Evolutionary conservation across 2,797 vertebrate genomes (phyloP).

Genomic region (Alectoris magna): DNA sequence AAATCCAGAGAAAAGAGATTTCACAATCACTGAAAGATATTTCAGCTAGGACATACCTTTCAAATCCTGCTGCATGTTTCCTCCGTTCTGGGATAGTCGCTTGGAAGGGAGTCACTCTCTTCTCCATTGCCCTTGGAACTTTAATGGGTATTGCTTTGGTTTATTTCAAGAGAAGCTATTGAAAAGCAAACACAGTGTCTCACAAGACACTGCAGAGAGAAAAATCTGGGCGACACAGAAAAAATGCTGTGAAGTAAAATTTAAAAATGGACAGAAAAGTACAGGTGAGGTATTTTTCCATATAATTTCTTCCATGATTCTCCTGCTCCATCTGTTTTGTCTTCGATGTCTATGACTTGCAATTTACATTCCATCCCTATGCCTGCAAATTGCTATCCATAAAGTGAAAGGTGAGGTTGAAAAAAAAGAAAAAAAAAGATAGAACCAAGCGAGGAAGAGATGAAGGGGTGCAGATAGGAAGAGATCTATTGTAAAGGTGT

Average conservation of each 20-base stretch:
- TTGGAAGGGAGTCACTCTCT: constrained; percentile 70
- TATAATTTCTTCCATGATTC: constrained; percentile 62
- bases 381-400: constrained; percentile 70
- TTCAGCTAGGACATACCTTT: constrained; percentile 80
- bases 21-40: constrained; percentile 52
- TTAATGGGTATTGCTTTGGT: constrained; percentile 83
- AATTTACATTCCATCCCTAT: constrained; percentile 69
- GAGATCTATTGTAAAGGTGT: constrained; percentile 46
- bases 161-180: constrained; percentile 83
- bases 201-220: constrained; percentile 72
- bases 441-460: constrained; percentile 43
- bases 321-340: constrained; percentile 56
- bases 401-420: constrained; percentile 57
- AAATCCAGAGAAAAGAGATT: constrained; percentile 53
- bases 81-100: constrained; percentile 71
- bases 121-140: constrained; percentile 79
- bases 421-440: not conserved
- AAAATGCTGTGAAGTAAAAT: constrained; percentile 70
- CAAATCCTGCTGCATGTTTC: constrained; percentile 65
- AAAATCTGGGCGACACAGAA: constrained; percentile 69
- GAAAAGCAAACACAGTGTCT: constrained; percentile 82
- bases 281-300: constrained; percentile 71
- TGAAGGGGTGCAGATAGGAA: constrained; percentile 12
- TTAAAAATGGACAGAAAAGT: constrained; percentile 64
- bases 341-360: constrained; percentile 49